Evolutionary conservation across 2,113 vertebrate species (phyloP).

Genomic region (Heliornis fulica): DNA sequence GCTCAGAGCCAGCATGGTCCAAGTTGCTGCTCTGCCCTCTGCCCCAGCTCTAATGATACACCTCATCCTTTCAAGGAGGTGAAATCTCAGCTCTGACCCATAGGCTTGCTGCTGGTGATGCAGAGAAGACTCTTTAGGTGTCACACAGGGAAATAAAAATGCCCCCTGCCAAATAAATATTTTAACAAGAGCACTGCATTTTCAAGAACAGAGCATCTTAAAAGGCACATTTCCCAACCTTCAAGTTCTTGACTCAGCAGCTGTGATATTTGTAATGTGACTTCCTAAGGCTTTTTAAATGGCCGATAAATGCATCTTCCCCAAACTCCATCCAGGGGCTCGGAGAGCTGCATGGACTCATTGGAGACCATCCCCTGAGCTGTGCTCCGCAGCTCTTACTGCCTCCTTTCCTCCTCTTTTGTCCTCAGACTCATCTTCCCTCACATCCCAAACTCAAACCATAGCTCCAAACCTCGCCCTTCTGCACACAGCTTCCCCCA

Average conservation of each 20-base stretch:
- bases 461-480: neutral
- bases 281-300: neutral
- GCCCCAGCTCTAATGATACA: neutral
- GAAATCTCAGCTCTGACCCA: neutral
- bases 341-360: neutral
- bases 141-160: neutral
- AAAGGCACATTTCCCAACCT: neutral
- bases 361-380: neutral
- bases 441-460: neutral
- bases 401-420: neutral
- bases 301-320: neutral
- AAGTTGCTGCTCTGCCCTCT: neutral
- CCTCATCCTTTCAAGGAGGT: neutral
- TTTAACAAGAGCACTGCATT: neutral
- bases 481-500: neutral
- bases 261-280: neutral
- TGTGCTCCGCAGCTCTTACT: neutral
- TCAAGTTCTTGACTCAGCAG: constrained; percentile 6
- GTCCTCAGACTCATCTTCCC: neutral
- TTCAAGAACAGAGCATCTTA: neutral
- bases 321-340: neutral
- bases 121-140: neutral
- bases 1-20: neutral
- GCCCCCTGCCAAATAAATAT: neutral
- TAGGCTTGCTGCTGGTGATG: neutral